A percentile compares a stretch with the other conserved stretches of the same genome.
Evolutionary conservation across 1,140 invertebrate genomes (phyloP).

Genomic region (Temnothorax nylanderi): DNA sequence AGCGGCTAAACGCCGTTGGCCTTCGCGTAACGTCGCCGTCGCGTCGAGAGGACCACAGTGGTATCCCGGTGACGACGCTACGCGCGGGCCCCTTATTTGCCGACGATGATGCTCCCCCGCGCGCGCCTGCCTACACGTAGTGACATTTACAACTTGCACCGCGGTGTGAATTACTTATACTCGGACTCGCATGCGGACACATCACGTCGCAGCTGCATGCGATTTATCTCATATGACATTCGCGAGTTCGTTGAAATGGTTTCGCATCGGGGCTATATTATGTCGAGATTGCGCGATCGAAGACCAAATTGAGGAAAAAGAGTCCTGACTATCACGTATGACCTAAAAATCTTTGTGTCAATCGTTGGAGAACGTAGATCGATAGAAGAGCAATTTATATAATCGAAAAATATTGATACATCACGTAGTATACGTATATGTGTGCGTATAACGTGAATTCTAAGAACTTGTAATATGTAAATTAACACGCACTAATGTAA

Average conservation of each 20-base stretch:
- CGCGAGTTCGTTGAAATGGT: neutral
- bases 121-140: neutral
- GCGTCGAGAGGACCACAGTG: slow-evolving; percentile 17
- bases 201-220: neutral
- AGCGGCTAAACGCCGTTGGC: slow-evolving; percentile 27
- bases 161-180: slow-evolving; percentile 38
- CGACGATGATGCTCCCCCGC: slow-evolving; percentile 3
- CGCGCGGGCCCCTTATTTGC: slow-evolving; percentile 2
- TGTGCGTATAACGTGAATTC: neutral
- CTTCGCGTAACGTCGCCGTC: slow-evolving; percentile 13
- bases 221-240: neutral
- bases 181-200: neutral
- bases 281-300: neutral
- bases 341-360: neutral
- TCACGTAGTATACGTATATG: neutral
- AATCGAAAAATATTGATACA: neutral
- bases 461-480: neutral
- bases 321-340: no score
- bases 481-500: neutral
- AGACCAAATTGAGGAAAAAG: neutral
- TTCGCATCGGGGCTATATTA: neutral
- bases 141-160: slow-evolving; percentile 52
- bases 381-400: neutral
- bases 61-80: neutral
- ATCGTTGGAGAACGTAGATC: neutral